These are phyloP conservation scores for Hirudinaria manillensis DNA, from an alignment of 2,888 invertebrate genomes.

Conservation along the genomic window DNA sequence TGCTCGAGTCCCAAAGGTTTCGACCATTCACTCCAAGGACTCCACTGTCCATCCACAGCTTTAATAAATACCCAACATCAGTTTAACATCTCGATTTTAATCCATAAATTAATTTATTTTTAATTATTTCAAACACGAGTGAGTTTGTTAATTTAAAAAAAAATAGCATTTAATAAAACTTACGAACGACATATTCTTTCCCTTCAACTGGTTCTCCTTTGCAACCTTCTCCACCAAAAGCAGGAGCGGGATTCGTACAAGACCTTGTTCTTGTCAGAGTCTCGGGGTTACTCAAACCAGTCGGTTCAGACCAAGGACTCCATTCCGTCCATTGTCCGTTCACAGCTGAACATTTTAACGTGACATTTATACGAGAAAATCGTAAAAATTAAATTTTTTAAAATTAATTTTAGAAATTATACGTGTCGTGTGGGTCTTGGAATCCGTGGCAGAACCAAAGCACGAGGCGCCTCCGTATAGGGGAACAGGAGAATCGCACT, in stretches of 20 bases:
- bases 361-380: too few species aligned
- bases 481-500: conserved; percentile 30
- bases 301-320: conserved; percentile 12
- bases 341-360: background rate
- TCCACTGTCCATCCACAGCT: conserved; percentile 20
- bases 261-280: conserved; percentile 20
- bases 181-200: background rate
- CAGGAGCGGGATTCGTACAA: conserved; percentile 17
- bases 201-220: background rate
- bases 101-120: background rate
- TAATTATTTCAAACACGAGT: background rate
- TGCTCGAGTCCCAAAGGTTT: background rate
- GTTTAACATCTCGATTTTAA: background rate
- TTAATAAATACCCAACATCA: background rate
- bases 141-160: background rate
- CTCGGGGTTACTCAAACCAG: conserved; percentile 22
- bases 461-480: conserved; percentile 34
- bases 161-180: background rate
- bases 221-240: conserved; percentile 21
- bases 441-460: conserved; percentile 18
- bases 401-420: background rate
- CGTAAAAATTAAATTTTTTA: background rate
- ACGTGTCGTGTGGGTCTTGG: conserved; percentile 16
- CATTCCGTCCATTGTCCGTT: conserved; percentile 25
- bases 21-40: conserved; percentile 19